A percentile compares a stretch with the other conserved stretches of the same genome.
Evolutionary conservation across 1,140 invertebrate genomes (phyloP).

Genomic region (Drosophila kikkawai): DNA sequence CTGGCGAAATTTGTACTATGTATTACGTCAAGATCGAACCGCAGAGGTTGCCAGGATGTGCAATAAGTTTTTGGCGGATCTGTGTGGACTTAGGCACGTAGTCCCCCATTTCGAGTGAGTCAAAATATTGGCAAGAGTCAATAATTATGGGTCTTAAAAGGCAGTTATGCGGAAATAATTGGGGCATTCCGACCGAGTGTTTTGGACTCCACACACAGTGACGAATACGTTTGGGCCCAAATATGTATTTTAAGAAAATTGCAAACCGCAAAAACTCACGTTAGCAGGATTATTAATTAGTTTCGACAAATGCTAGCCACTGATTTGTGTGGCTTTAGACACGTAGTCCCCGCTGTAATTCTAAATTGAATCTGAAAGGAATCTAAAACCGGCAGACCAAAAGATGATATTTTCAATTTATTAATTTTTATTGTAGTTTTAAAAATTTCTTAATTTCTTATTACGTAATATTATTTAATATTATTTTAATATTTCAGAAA

Average conservation of each 20-base stretch:
- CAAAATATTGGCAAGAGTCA: conserved; percentile 18
- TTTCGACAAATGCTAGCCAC: conserved; percentile 19
- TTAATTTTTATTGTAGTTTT: neutral
- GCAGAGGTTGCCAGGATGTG: conserved; percentile 34
- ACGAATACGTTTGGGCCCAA: neutral
- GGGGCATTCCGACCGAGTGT: neutral
- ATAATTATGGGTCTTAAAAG: conserved; percentile 23
- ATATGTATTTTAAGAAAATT: neutral
- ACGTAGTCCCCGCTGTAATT: conserved; percentile 42
- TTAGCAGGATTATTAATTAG: conserved; percentile 54
- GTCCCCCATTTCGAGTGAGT: conserved; percentile 26
- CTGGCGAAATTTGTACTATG: conserved; percentile 15
- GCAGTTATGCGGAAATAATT: conserved; percentile 41
- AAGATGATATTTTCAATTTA: neutral
- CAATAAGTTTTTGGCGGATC: conserved; percentile 27
- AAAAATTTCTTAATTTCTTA: neutral
- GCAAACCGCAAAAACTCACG: conserved; percentile 21
- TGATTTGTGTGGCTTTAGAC: conserved; percentile 43
- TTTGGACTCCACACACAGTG: neutral
- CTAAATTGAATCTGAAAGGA: neutral
- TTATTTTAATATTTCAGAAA: neutral
- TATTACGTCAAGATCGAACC: conserved; percentile 19
- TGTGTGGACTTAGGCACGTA: conserved; percentile 67
- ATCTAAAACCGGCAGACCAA: neutral
- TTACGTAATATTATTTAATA: neutral